Conservation (phyloP, 2,888 invertebrate genomes). For the Sinotaia quadrata region DNA sequence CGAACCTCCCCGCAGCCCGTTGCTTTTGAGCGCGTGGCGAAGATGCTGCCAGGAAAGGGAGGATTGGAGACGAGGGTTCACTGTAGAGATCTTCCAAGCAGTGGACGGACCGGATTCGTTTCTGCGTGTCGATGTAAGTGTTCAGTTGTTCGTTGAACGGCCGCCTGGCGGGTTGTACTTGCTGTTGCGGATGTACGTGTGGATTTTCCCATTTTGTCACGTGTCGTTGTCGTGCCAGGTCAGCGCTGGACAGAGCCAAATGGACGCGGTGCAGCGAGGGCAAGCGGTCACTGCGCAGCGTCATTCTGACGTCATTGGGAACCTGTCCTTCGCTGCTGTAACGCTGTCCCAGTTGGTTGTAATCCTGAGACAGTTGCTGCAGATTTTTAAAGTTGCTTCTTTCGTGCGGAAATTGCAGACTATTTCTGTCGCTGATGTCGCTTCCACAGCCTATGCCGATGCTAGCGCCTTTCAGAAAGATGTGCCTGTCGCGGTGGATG, state of each 20-base stretch:
- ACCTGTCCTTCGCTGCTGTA: conserved; percentile 5
- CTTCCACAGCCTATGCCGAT: conserved; percentile 19
- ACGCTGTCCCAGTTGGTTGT: not conserved
- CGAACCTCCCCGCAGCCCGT: too few species aligned
- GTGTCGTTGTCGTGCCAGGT: not conserved
- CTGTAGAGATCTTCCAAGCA: conserved; percentile 28
- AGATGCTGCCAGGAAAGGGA: conserved; percentile 15
- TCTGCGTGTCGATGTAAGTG: conserved; percentile 51
- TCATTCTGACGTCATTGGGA: not conserved
- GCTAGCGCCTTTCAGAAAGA: conserved; percentile 41
- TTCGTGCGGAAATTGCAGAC: too few species aligned
- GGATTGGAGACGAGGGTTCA: not conserved
- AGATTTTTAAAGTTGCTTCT: too few species aligned
- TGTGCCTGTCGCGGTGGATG: conserved; percentile 49
- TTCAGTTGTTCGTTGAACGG: conserved; percentile 57
- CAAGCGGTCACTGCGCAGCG: conserved; percentile 1
- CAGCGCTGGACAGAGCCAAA: conserved; percentile 18
- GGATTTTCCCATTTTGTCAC: not conserved
- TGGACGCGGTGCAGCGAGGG: conserved; percentile 19
- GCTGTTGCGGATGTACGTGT: not conserved
- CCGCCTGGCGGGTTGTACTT: conserved; percentile 1
- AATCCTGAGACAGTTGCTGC: too few species aligned
- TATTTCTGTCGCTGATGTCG: not conserved
- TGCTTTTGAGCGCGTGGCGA: not conserved
- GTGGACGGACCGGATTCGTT: conserved; percentile 32